Percentiles rank a stretch among this genome's conserved stretches.
phyloP scores from a whole-genome alignment of 2,888 invertebrate species.

The Adelphocoris suturalis region DNA sequence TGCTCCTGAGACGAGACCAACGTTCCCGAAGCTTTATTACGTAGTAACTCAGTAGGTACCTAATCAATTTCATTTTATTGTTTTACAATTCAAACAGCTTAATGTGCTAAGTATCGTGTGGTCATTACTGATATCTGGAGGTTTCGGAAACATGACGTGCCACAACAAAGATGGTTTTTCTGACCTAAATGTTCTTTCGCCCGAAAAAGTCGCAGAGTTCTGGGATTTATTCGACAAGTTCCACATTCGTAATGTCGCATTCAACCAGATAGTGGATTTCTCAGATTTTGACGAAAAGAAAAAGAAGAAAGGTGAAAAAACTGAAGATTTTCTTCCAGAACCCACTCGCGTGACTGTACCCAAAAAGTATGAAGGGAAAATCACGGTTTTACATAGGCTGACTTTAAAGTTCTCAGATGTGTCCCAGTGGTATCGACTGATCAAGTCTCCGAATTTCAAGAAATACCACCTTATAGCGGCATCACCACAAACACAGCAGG shows the following conservation, averaged over 20 bases:
- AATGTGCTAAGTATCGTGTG: too few relatives aligned
- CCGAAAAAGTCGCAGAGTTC: conserved; percentile 45
- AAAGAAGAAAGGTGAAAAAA: conserved; percentile 71
- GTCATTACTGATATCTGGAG: too few relatives aligned
- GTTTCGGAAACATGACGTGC: conserved; percentile 36
- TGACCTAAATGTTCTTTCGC: conserved; percentile 53
- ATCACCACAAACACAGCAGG: conserved; percentile 54
- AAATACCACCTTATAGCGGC: conserved; percentile 69
- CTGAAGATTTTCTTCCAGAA: conserved; percentile 59
- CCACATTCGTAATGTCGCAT: conserved; percentile 62
- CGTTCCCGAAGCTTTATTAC: too few relatives aligned
- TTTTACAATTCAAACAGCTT: too few relatives aligned
- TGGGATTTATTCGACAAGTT: conserved; percentile 58
- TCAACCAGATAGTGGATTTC: conserved; percentile 65
- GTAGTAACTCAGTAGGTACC: too few relatives aligned
- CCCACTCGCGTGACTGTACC: conserved; percentile 54
- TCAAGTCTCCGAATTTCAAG: conserved; percentile 69
- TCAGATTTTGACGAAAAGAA: conserved; percentile 66
- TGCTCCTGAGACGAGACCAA: too few relatives aligned
- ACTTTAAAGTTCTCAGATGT: conserved; percentile 68
- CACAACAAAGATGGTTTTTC: conserved; percentile 66
- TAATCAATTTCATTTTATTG: too few relatives aligned
- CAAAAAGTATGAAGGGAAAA: conserved; percentile 64
- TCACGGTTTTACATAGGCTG: conserved; percentile 55
- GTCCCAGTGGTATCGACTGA: conserved; percentile 66